A percentile compares a stretch with the other conserved stretches of the same genome.
Conservation (phyloP, 1,140 invertebrate species). For the Phocides pigmalion region DNA sequence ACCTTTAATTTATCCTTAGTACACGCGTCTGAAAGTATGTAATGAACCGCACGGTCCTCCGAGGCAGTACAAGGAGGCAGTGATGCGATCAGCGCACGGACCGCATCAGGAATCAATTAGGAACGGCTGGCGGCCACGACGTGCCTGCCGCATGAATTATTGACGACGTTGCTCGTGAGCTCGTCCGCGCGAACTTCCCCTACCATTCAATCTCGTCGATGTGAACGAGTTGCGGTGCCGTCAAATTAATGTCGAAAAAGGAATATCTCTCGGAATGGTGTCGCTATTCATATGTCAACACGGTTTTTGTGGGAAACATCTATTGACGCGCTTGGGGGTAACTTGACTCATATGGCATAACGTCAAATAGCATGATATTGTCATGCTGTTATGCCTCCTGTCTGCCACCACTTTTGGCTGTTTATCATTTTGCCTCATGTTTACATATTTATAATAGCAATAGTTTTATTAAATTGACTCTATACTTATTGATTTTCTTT, state of each 20-base stretch:
- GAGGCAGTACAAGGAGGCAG: constrained; percentile 71
- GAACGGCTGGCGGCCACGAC: constrained; percentile 72
- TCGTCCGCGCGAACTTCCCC: constrained; percentile 47
- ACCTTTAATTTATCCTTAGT: constrained; percentile 39
- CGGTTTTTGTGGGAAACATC: no score
- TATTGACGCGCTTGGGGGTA: no score
- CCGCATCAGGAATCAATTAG: constrained; percentile 81
- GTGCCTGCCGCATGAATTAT: constrained; percentile 80
- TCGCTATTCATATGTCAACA: neutral
- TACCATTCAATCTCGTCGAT: constrained; percentile 51
- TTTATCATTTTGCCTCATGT: no score
- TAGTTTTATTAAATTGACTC: no score
- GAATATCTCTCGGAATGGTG: neutral
- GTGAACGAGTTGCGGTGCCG: neutral
- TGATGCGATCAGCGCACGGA: constrained; percentile 75
- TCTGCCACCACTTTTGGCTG: no score
- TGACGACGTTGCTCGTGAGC: constrained; percentile 64
- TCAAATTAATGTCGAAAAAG: neutral
- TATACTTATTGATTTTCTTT: no score
- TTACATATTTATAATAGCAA: no score
- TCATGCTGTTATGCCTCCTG: no score
- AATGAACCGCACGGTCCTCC: constrained; percentile 70
- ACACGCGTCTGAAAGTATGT: constrained; percentile 56
- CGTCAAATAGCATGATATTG: no score
- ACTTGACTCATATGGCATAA: no score